Conservation (phyloP, 2,113 vertebrate species). For the Chamaetylas fuelleborni region DNA sequence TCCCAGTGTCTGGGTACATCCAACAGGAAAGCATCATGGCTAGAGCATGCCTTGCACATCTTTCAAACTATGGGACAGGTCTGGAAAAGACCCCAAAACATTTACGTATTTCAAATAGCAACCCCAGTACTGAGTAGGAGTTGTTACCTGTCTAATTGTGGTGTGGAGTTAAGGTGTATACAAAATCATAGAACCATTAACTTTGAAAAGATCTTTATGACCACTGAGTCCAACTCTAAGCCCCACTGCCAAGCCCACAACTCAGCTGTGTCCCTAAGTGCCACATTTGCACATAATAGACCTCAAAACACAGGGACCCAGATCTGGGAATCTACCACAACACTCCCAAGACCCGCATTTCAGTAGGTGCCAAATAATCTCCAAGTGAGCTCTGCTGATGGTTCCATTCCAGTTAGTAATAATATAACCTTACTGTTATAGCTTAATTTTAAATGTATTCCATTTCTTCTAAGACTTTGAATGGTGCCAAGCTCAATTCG, state of each 20-base stretch:
- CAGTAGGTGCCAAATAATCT: background rate
- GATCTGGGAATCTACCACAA: no score
- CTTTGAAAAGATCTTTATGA: background rate
- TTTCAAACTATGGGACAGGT: background rate
- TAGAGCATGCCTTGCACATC: background rate
- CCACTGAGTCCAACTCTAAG: background rate
- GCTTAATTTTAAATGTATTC: background rate
- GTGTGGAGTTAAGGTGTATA: rapidly evolving
- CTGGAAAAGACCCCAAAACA: background rate
- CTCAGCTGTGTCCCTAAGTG: background rate
- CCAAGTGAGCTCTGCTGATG: background rate
- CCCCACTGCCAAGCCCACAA: background rate
- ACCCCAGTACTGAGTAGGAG: background rate
- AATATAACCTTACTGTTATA: background rate
- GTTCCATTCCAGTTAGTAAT: background rate
- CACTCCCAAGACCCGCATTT: background rate
- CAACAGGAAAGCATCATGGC: background rate
- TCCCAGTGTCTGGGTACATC: background rate
- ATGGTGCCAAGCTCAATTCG: background rate
- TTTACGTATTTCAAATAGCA: background rate
- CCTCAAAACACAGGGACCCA: background rate
- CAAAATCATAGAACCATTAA: background rate
- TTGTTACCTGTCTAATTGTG: background rate
- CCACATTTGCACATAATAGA: rapidly evolving
- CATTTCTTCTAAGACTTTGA: background rate